Evolutionary conservation across 2,888 invertebrate genomes (phyloP), one percentile per base, ranked within the genome.

Genomic region (Thecophora atra): DNA sequence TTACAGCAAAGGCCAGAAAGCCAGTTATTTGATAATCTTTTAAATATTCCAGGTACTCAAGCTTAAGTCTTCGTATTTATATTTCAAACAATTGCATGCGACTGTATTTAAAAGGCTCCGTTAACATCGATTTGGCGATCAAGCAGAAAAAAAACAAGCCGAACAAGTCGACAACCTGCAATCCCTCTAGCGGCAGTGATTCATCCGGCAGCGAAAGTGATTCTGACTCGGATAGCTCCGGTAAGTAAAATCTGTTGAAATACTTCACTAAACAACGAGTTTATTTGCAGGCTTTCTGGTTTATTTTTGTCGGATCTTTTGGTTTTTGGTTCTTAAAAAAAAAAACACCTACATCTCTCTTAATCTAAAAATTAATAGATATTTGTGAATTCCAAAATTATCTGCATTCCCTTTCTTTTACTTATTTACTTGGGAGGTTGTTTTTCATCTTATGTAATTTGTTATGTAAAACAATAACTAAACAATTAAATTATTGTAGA

Each of bases 1-100:
- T 88, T 95, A 74, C 94, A 93, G 82, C 91, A 91, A 71, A 94
- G 94, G 81, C 80, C 80, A 0, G 79, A 78, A 30, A 64, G 44
- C 52, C 69, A 67, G 44, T 52, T 73, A 26, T 68, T 75, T 65
- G 74, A 76, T 58, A 71, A 72, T 70, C n/a, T 72, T n/a, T 37
- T 74, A 13, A 71, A 69, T 65, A 64, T 72, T 28, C 42, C 74
- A 75, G 75, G 76, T 76, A 73, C 56, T 37, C 24, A 52, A 5
- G 47, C 47, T 47, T 47, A 47, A 15, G 11, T 17, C 17, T 42
- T 42, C 37, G 11, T 15, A 65, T 28, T n/a, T 65, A 28, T 21
- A 6, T 42, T n/a, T 5, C 42, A 64, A 2, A 1, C 17, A 24
- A 21, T 47, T 47, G 4, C 17, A n/a, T 65, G 26, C 24, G 26